These are phyloP conservation scores for Acromyrmex echinatior DNA, from an alignment of 1,140 invertebrate genomes.

Conservation along the genomic window DNA sequence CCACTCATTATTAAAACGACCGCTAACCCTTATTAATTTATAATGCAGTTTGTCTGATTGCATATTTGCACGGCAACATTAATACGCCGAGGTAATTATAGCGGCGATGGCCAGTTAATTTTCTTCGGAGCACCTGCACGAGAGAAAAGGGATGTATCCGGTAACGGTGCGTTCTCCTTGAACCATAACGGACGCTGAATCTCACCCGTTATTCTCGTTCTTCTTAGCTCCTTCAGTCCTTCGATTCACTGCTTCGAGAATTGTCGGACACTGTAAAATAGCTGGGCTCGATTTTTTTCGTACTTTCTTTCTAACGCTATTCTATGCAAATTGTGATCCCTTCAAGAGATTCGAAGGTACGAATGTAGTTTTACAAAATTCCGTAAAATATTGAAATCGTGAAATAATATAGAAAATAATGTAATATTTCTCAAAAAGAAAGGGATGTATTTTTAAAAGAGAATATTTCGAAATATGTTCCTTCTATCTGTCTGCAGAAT, in stretches of 20 bases:
- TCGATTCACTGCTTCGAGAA: conserved; percentile 56
- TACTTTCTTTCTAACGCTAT: conserved; percentile 5
- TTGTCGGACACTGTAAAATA: conserved; percentile 29
- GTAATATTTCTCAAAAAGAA: background rate
- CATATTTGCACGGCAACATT: conserved; percentile 25
- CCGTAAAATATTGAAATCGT: background rate
- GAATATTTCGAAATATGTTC: conserved; percentile 13
- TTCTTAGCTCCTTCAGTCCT: conserved; percentile 61
- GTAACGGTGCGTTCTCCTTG: conserved; percentile 82
- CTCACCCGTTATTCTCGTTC: conserved; percentile 79
- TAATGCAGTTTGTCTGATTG: conserved; percentile 18
- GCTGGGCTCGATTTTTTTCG: conserved; percentile 36
- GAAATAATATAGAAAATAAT: background rate
- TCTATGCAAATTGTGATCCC: conserved; percentile 1
- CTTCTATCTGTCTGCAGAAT: background rate
- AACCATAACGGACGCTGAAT: conserved; percentile 77
- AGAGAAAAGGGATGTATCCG: conserved; percentile 70
- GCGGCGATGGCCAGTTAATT: conserved; percentile 10
- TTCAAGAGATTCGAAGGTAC: background rate
- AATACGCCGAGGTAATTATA: conserved; percentile 40
- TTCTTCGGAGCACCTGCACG: conserved; percentile 35
- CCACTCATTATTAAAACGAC: conserved; percentile 22
- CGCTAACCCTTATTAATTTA: conserved; percentile 45
- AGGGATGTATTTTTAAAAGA: background rate
- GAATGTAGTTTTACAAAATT: background rate